phyloP scores from a whole-genome alignment of 2,888 invertebrate species.

The Tanypteryx hageni region DNA sequence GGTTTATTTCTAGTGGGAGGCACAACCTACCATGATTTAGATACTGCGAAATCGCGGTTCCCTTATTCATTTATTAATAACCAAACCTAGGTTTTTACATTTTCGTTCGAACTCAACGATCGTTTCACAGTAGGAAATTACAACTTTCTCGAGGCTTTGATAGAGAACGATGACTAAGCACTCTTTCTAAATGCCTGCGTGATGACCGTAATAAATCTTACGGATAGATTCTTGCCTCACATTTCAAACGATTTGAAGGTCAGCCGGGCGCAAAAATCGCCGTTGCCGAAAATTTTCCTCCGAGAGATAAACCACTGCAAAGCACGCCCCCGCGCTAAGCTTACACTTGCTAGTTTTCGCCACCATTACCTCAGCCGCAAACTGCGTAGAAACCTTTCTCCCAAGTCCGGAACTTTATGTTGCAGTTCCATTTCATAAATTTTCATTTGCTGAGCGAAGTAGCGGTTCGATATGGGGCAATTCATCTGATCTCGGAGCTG shows the following conservation, averaged over 20 bases:
- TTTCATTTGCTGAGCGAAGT: conserved; percentile 7
- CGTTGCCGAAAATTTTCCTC: neutral
- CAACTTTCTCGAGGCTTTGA: no score
- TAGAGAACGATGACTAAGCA: no score
- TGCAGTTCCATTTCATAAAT: conserved; percentile 32
- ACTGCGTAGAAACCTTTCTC: neutral
- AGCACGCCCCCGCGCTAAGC: neutral
- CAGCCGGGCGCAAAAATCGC: neutral
- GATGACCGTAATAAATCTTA: no score
- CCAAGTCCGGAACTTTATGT: neutral
- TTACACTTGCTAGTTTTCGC: neutral
- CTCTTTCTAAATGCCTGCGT: no score
- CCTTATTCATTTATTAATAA: no score
- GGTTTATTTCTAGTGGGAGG: no score
- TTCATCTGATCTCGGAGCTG: neutral
- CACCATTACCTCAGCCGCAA: neutral
- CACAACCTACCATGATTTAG: no score
- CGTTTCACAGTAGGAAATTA: no score
- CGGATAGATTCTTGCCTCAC: no score
- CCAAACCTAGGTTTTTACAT: no score
- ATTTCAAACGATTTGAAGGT: neutral
- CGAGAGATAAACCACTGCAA: neutral
- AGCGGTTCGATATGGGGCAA: neutral
- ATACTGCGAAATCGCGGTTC: no score
- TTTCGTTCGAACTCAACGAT: no score